Evolutionary conservation across 2,888 invertebrate genomes (phyloP).

Genomic region (Luffia ferchaultella): DNA sequence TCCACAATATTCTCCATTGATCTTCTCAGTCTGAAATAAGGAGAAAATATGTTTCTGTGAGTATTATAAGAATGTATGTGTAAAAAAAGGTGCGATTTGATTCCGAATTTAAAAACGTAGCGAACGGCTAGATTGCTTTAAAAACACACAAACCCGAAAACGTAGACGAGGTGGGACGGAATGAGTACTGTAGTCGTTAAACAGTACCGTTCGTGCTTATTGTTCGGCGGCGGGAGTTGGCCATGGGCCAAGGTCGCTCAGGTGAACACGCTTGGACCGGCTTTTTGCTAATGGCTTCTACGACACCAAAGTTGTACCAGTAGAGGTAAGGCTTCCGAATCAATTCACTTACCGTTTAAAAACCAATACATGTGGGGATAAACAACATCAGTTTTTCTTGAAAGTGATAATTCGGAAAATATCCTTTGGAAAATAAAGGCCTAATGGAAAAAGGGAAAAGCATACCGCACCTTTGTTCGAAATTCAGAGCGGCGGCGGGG

Average conservation of each 20-base stretch:
- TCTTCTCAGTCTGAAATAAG: slow-evolving; percentile 67
- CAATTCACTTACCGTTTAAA: too few species aligned
- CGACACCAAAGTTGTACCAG: too few species aligned
- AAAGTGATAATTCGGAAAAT: neutral
- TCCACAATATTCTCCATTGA: slow-evolving; percentile 84
- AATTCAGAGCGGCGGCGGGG: slow-evolving; percentile 44
- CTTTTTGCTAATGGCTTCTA: slow-evolving; percentile 16
- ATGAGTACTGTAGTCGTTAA: neutral
- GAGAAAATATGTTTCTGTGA: too few species aligned
- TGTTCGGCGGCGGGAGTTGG: slow-evolving; percentile 39
- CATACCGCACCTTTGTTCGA: slow-evolving; percentile 43
- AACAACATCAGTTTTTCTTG: too few species aligned
- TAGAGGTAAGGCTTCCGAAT: too few species aligned
- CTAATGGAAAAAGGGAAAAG: too few species aligned
- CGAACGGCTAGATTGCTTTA: too few species aligned
- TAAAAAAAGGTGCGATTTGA: too few species aligned
- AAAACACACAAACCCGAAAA: too few species aligned
- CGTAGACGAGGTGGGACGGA: neutral
- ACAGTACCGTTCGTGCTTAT: neutral
- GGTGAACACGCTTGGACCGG: slow-evolving; percentile 49
- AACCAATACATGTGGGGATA: too few species aligned
- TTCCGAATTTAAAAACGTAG: too few species aligned
- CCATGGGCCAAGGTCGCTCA: slow-evolving; percentile 55
- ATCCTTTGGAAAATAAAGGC: neutral
- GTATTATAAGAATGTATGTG: too few species aligned